Evolutionary conservation across 2,888 invertebrate species (phyloP).

Genomic region (Heliconius charithonia): DNA sequence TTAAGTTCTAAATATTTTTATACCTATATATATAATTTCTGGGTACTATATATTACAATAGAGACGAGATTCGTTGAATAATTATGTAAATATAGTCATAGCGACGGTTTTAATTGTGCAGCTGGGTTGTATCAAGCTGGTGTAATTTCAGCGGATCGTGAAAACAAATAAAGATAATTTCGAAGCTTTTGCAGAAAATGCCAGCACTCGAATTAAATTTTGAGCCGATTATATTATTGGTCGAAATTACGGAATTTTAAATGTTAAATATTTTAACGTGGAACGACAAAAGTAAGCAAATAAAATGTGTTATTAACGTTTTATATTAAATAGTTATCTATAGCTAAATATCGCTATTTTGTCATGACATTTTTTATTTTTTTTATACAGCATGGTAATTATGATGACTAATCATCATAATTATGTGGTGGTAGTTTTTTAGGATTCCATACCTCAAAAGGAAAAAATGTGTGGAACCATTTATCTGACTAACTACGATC

Average conservation of each 20-base stretch:
- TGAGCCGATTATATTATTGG: constrained; percentile 26
- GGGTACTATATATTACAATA: constrained; percentile 33
- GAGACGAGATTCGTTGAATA: constrained; percentile 40
- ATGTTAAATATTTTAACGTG: not conserved
- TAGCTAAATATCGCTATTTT: too few species aligned
- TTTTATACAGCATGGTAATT: too few species aligned
- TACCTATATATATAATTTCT: constrained; percentile 19
- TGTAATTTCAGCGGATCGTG: constrained; percentile 36
- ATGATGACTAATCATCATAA: too few species aligned
- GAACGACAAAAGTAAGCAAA: not conserved
- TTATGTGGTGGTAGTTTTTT: too few species aligned
- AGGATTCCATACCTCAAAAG: too few species aligned
- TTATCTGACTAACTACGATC: too few species aligned
- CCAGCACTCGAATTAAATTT: constrained; percentile 27
- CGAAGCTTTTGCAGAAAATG: constrained; percentile 36
- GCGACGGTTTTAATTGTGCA: constrained; percentile 42
- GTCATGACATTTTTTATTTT: too few species aligned
- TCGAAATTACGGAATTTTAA: constrained; percentile 11
- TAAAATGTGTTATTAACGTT: not conserved
- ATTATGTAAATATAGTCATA: constrained; percentile 43
- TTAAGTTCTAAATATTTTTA: constrained; percentile 8
- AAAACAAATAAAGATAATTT: constrained; percentile 43
- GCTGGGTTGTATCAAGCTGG: constrained; percentile 41
- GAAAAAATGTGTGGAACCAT: too few species aligned
- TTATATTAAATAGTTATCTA: not conserved